These are phyloP conservation scores for Sorex araneus DNA, from an alignment of 2,113 vertebrate species.

Conservation along the genomic window DNA sequence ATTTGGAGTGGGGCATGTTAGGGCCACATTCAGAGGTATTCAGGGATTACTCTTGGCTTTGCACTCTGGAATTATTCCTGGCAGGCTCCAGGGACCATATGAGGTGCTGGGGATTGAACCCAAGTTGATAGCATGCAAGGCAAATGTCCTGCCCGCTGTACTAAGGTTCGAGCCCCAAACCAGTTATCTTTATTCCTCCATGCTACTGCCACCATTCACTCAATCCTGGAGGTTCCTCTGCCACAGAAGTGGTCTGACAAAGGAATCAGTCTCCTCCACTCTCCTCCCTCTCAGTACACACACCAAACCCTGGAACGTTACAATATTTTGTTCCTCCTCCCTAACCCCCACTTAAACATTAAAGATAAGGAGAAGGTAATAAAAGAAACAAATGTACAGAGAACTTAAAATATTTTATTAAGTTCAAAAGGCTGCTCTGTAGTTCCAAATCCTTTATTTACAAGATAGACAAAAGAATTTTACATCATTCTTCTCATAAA, in stretches of 20 bases:
- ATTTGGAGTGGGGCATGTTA: too few relatives aligned
- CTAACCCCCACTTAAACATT: not conserved
- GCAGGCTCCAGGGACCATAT: too few relatives aligned
- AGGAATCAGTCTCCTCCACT: not conserved
- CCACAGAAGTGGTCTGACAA: constrained; percentile 39
- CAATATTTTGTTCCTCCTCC: not conserved
- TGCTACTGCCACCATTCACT: constrained; percentile 22
- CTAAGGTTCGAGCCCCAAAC: not conserved
- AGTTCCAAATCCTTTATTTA: not conserved
- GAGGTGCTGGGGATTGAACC: too few relatives aligned
- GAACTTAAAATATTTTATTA: not conserved
- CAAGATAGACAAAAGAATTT: constrained; percentile 44
- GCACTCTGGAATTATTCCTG: too few relatives aligned
- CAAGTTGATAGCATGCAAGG: too few relatives aligned
- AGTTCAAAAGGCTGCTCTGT: not conserved
- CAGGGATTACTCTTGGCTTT: too few relatives aligned
- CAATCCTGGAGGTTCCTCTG: constrained; percentile 6
- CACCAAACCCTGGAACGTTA: constrained; percentile 37
- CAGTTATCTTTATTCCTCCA: not conserved
- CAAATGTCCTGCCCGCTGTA: too few relatives aligned
- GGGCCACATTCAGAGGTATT: too few relatives aligned
- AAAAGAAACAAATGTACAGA: constrained; percentile 56
- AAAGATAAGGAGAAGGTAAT: constrained; percentile 57
- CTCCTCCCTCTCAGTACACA: constrained; percentile 28
- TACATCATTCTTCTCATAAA: constrained; percentile 18